Evolutionary conservation across 2,888 invertebrate genomes (phyloP), one percentile per base, ranked within the genome.

Genomic region (Tetheella fluctuosa): DNA sequence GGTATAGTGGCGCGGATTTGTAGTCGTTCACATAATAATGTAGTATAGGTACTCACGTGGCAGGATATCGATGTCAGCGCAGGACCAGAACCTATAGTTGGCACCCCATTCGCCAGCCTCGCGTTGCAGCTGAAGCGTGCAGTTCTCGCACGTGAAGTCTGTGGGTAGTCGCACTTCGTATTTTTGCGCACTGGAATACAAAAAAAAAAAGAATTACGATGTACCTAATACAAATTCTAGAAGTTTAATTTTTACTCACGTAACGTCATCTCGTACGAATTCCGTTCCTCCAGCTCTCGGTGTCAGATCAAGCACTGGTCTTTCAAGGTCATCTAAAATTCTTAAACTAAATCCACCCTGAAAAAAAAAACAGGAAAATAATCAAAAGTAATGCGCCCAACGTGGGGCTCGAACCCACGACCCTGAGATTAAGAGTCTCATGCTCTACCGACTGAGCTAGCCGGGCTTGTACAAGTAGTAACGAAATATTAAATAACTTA

Each of bases 301-400:
- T 0, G 98, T 98, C 74, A 97, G 93, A 84, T 97, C 97, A 74
- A 97, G 90, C 20, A 98, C 94, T 10, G 97, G 97, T 75, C 98
- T 94, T 81, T 98, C 97, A 69, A 97, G 91, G 62, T 95, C 94
- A 86, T 98, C 98, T 77, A 99, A 90, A 60, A 99, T 94, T 85
- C 98, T 97, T 62, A 99, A 91, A 79, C 96, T 96, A 85, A 96
- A 98, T 58, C 98, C 98, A 69, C 99, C 99, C 98, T 98, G 88
- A 94, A 94, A 76, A 69, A 73, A n/a, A 64, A 73, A 65, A 13
- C 13, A 57, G 61, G 54, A 54, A 37, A 53, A 42, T 57, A 58
- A 37, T 17, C 42, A 58, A 64, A 61, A 68, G 61, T 42, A 0
- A 8, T 56, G 55, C 93, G 93, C 93, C 93, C 93, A 93, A 93